phyloP scores from a whole-genome alignment of 2,113 vertebrate species.

The Melanocharis versteri region DNA sequence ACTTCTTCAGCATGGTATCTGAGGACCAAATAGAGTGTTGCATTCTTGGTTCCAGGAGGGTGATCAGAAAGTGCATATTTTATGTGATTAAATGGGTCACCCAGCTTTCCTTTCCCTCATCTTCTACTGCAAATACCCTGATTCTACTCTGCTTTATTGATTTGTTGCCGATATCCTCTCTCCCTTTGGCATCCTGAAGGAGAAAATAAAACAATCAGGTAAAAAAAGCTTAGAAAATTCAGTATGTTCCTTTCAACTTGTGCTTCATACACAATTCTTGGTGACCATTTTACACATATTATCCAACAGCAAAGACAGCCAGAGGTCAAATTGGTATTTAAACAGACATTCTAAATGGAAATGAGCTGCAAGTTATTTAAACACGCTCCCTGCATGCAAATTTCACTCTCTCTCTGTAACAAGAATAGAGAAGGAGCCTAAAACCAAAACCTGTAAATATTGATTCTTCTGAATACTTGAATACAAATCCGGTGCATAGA shows the following conservation, averaged over 20 bases:
- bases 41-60: not conserved
- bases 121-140: not conserved
- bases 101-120: not conserved
- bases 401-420: constrained; percentile 1
- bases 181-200: not conserved
- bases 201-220: not conserved
- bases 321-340: constrained; percentile 72
- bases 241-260: not conserved
- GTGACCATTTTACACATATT: constrained; percentile 58
- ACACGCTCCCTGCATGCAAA: constrained; percentile 35
- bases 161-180: not conserved
- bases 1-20: not conserved
- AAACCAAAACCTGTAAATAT: constrained; percentile 48
- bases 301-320: constrained; percentile 8
- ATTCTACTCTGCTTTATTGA: constrained; percentile 23
- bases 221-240: not conserved
- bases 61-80: not conserved
- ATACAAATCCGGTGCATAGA: not conserved
- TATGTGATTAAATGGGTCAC: not conserved
- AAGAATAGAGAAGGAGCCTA: not conserved
- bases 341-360: constrained; percentile 75
- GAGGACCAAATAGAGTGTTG: not conserved
- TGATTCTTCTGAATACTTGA: constrained; percentile 34
- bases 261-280: constrained; percentile 46
- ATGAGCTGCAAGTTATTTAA: constrained; percentile 60